Evolutionary conservation across 2,888 invertebrate species (phyloP), one percentile per base, ranked within the genome.

Genomic region (Drosophila picticornis): DNA sequence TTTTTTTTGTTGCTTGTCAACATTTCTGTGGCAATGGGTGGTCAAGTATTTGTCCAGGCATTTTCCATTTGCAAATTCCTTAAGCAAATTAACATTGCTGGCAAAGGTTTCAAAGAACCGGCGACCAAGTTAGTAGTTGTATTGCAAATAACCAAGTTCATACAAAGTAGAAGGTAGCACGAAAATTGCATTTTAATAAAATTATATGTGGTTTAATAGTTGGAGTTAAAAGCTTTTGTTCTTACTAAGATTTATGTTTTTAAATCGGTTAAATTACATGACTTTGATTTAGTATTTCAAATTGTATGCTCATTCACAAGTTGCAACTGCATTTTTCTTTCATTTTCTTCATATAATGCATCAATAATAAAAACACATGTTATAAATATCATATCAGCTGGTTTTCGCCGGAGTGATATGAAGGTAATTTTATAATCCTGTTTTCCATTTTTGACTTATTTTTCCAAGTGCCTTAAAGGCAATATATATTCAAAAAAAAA

Each of bases 1-100:
- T 43, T 43, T 36, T 19, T 19, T n/a, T 40, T 38, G 10, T n/a
- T 40, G 40, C 16, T 57, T 62, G 53, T 48, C 61, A 84, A 77
- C 77, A 83, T 78, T 78, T 72, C 66, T 53, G 72, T 59, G 58
- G 63, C 66, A 81, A 56, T 70, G 53, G 55, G 64, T 27, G 34
- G 36, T 64, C 64, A 67, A 77, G 73, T 82, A 72, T 87, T 81
- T 88, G 84, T 60, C 25, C 40, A 65, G 66, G 73, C 75, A 81
- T 78, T 81, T 79, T 11, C 81, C 77, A 77, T 81, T 77, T 75
- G 75, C 74, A 76, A 89, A 84, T 87, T 87, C 78, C 76, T 72
- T 84, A 58, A 89, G 55, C 80, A 84, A 89, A 87, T 87, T 76
- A 86, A 87, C 78, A 72, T 68, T 38, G 74, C 58, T 52, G 55